A percentile compares a stretch with the other conserved stretches of the same genome.
These are phyloP conservation scores for Bombylius discolor DNA, from an alignment of 2,888 invertebrate genomes.

Conservation along the genomic window DNA sequence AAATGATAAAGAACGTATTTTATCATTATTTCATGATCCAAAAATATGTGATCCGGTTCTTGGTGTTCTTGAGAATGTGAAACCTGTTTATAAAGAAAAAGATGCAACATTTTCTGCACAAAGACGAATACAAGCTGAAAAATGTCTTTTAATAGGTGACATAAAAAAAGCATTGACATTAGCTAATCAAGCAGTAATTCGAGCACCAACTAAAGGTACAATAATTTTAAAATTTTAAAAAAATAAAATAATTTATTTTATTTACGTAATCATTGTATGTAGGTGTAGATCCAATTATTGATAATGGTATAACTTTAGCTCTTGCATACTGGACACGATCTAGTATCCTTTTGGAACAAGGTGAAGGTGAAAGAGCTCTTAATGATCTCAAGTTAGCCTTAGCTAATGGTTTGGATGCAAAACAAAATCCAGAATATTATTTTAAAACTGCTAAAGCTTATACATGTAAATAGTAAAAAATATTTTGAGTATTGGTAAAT, in stretches of 20 bases:
- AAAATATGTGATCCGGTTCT: constrained; percentile 38
- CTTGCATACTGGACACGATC: constrained; percentile 55
- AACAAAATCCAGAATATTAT: constrained; percentile 52
- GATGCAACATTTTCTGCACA: constrained; percentile 47
- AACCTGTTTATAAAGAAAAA: constrained; percentile 54
- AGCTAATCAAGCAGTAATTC: constrained; percentile 58
- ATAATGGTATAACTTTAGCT: constrained; percentile 50
- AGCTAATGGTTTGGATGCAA: constrained; percentile 47
- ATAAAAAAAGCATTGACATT: constrained; percentile 45
- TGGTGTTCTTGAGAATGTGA: constrained; percentile 51
- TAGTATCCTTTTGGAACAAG: constrained; percentile 44
- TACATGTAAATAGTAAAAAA: constrained; percentile 25
- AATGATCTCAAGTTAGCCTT: constrained; percentile 54
- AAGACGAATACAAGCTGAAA: constrained; percentile 48
- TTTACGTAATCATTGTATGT: background rate
- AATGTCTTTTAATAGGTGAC: constrained; percentile 42
- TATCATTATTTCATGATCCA: constrained; percentile 35
- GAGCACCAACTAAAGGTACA: constrained; percentile 53
- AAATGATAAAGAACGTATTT: constrained; percentile 46
- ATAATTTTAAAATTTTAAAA: background rate
- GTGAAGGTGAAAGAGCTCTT: constrained; percentile 47
- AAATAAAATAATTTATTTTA: no score
- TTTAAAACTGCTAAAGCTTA: constrained; percentile 59
- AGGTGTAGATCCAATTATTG: constrained; percentile 41
- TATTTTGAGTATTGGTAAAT: background rate